Conservation (phyloP, 2,888 invertebrate genomes). For the Cephus sareptanus region DNA sequence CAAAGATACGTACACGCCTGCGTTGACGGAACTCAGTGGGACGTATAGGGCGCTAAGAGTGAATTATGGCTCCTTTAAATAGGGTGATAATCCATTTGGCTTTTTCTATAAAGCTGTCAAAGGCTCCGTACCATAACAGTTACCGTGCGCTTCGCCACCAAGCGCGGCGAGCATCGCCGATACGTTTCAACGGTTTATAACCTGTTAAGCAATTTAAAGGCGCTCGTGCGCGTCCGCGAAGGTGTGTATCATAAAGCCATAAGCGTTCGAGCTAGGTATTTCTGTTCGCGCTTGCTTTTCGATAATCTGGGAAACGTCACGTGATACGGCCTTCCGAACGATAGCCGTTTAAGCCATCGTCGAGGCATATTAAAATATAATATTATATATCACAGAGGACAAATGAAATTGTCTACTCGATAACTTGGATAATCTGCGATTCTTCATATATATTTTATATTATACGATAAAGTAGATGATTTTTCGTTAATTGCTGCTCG, state of each 20-base stretch:
- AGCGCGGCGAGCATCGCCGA: background rate
- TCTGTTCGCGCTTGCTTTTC: constrained; percentile 6
- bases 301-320: constrained; percentile 17
- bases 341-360: constrained; percentile 17
- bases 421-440: background rate
- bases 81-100: constrained; percentile 1
- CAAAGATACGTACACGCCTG: background rate
- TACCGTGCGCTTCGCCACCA: background rate
- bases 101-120: constrained; percentile 5
- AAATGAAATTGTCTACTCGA: background rate
- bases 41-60: background rate
- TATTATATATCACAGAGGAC: background rate
- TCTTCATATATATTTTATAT: background rate
- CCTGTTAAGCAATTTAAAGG: constrained; percentile 10
- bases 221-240: constrained; percentile 14
- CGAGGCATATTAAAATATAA: constrained; percentile 8
- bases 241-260: constrained; percentile 23
- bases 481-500: background rate
- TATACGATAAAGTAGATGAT: background rate
- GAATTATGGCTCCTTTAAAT: background rate
- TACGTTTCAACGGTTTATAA: constrained; percentile 7
- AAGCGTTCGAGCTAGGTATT: constrained; percentile 5
- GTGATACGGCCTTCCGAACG: constrained; percentile 12
- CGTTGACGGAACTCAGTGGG: background rate
- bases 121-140: background rate